Percentiles rank a stretch among this genome's conserved stretches.
Evolutionary conservation across 2,797 vertebrate species (phyloP).

Genomic region (Ficedula albicollis): DNA sequence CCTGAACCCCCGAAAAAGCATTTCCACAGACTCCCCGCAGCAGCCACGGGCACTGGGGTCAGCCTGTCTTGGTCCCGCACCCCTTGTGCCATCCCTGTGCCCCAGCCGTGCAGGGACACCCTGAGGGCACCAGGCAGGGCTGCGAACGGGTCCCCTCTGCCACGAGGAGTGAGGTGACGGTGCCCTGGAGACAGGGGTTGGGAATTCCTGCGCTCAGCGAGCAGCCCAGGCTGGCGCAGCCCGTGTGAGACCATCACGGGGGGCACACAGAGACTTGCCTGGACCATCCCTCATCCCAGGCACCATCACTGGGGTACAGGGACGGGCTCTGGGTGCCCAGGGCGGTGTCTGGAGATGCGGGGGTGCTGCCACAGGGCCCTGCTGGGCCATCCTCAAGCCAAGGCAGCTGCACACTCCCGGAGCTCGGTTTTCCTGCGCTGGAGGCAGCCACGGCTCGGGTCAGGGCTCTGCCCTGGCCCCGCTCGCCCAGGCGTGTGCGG

Average conservation of each 20-base stretch:
- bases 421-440: not conserved
- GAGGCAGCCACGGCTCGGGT: not conserved
- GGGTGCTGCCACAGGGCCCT: no score
- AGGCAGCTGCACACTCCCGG: accelerated
- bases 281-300: no score
- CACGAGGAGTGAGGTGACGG: accelerated
- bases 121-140: not conserved
- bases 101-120: not conserved
- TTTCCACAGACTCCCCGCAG: not conserved
- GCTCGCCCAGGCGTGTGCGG: not conserved
- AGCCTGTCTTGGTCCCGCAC: not conserved
- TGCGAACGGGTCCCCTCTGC: not conserved
- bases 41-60: accelerated
- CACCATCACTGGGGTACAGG: accelerated
- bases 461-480: not conserved
- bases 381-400: no score
- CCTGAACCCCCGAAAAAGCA: not conserved
- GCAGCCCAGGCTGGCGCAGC: not conserved
- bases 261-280: accelerated
- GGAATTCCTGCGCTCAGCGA: not conserved
- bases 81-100: no score
- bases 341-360: not conserved
- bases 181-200: not conserved
- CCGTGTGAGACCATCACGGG: not conserved
- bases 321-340: not conserved